These are phyloP conservation scores for Semotilus atromaculatus DNA, from an alignment of 2,797 vertebrate genomes.

Conservation along the genomic window DNA sequence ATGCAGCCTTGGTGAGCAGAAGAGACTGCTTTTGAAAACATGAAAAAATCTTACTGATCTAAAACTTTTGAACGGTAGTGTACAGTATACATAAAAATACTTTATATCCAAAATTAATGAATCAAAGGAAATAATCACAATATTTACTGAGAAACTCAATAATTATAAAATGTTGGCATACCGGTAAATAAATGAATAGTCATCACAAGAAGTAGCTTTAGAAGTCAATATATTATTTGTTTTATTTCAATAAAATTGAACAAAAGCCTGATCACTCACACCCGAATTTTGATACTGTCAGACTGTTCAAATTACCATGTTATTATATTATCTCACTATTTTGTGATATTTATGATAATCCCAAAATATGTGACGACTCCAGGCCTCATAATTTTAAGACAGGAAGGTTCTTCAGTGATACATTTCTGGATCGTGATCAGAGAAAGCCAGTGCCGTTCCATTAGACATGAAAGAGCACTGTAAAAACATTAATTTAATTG, in stretches of 20 bases:
- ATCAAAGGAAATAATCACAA: too few species aligned
- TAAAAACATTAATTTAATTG: slow-evolving; percentile 73
- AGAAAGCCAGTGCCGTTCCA: slow-evolving; percentile 62
- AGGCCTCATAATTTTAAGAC: background rate
- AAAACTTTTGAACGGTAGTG: too few species aligned
- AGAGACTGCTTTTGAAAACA: too few species aligned
- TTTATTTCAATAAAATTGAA: background rate
- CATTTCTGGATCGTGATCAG: slow-evolving; percentile 52
- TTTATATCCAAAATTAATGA: too few species aligned
- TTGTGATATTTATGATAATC: background rate
- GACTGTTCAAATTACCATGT: background rate
- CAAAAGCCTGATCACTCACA: background rate
- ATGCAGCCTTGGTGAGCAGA: too few species aligned
- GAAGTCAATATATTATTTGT: background rate
- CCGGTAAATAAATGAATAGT: too few species aligned
- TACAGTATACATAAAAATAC: too few species aligned
- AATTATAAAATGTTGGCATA: too few species aligned
- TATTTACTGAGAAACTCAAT: too few species aligned
- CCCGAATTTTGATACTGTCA: background rate
- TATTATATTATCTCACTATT: background rate
- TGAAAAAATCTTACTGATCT: too few species aligned
- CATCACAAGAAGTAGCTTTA: background rate
- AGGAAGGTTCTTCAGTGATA: slow-evolving; percentile 7
- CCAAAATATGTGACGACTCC: background rate
- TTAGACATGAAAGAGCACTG: slow-evolving; percentile 67